Evolutionary conservation across 2,797 vertebrate genomes (phyloP), one percentile per base, ranked within the genome.

Genomic region (Phrynocephalus guinanensis): DNA sequence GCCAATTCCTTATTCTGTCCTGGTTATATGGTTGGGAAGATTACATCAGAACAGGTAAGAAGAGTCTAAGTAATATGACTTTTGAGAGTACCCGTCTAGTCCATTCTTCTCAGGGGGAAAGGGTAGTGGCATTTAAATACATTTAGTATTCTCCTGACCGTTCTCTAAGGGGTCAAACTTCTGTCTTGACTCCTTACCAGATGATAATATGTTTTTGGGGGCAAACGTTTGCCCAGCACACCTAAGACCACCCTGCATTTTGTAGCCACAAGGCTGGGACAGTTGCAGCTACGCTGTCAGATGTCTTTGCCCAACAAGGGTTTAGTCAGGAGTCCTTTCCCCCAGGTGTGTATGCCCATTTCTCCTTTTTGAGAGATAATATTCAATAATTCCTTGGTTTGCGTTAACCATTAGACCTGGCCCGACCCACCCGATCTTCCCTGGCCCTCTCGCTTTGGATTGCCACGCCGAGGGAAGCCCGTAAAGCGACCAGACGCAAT

Each of bases 1-100:
- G 96, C 97, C 91, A 99, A 99, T 95, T 97, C 99, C 18, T 95
- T 99, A 77, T 99, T 98, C 93, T 99, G 99, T 95, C 99, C 99
- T 71, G 96, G 97, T 89, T 98, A 98, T 93, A 97, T 96, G 96
- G 87, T 98, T 87, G 98, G 98, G 90, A 97, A 98, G 89, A 95
- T 99, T 92, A 96, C 97, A 52, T 88, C 98, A 73, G 98, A 98
- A 13, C 97, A 99, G 96, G 99, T 99, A 94, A 90, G 93, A 94
- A 90, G 93, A 16, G 78, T 87, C 13, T 91, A 87, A 76, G 3
- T 50, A 20, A 13, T n/a, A 20, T 73, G 30, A 2, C 6, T n/a
- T 86, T n/a, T 28, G 8, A 48, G 30, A 30, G n/a, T 2, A 20
- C 3, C 11, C 18, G 16, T 50, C 9, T 6, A 24, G 5, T 33